Conservation (phyloP, 2,888 invertebrate species). For the Asteroscopus sphinx region DNA sequence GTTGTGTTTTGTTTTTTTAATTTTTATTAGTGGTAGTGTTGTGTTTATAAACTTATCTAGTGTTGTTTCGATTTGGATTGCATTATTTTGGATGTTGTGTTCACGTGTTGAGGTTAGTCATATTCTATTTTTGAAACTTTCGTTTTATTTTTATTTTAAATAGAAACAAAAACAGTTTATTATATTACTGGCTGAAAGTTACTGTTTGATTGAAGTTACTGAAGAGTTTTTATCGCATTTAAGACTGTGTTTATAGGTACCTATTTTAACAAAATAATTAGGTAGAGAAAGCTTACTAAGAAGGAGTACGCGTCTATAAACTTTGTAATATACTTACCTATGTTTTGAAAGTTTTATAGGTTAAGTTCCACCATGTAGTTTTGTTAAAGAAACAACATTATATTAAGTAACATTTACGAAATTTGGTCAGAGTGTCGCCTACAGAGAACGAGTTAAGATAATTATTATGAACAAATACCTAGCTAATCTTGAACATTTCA, state of each 20-base stretch:
- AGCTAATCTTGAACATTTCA: too few species aligned
- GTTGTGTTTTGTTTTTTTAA: slow-evolving; percentile 44
- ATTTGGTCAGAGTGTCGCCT: too few species aligned
- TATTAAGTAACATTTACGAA: too few species aligned
- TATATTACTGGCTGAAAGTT: too few species aligned
- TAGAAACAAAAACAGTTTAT: not conserved
- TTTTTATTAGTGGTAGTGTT: slow-evolving; percentile 32
- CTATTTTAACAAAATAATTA: not conserved
- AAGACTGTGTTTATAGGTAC: too few species aligned
- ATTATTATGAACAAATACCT: too few species aligned
- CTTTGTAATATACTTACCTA: not conserved
- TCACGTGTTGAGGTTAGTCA: slow-evolving; percentile 50
- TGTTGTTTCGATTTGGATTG: slow-evolving; percentile 54
- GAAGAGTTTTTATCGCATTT: too few species aligned
- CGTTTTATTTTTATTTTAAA: slow-evolving; percentile 6
- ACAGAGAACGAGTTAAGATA: too few species aligned
- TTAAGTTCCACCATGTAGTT: slow-evolving; percentile 10
- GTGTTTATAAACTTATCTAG: slow-evolving; percentile 18
- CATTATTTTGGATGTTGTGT: slow-evolving; percentile 38
- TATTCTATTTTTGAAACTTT: slow-evolving; percentile 16
- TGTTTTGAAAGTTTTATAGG: slow-evolving; percentile 24
- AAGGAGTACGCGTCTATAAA: not conserved
- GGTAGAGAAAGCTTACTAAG: not conserved
- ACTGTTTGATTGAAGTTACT: too few species aligned
- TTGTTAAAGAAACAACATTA: not conserved